Conservation (phyloP, 1,140 invertebrate species). For the Sipha flava region DNA sequence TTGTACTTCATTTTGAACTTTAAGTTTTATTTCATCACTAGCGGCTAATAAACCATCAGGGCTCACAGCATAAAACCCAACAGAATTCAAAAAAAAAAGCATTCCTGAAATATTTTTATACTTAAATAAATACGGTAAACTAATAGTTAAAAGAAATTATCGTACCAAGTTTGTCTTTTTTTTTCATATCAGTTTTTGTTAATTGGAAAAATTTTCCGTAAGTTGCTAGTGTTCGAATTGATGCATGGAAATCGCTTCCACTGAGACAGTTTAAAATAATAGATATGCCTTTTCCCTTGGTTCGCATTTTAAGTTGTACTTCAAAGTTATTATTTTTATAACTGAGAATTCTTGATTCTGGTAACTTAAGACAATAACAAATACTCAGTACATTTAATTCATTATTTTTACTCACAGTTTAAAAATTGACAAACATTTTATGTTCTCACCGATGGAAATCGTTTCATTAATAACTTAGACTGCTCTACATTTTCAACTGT, state of each 20-base stretch:
- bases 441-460: background rate
- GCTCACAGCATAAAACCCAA: background rate
- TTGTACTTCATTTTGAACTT: conserved; percentile 6
- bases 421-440: background rate
- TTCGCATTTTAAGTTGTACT: background rate
- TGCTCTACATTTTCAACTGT: conserved; percentile 41
- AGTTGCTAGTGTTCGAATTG: background rate
- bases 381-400: background rate
- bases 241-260: background rate
- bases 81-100: background rate
- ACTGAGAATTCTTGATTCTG: background rate
- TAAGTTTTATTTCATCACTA: background rate
- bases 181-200: background rate
- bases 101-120: background rate
- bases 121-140: background rate
- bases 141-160: background rate
- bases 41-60: background rate
- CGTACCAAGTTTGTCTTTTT: background rate
- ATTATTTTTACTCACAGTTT: background rate
- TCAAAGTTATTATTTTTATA: background rate
- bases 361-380: background rate
- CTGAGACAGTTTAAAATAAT: conserved; percentile 28
- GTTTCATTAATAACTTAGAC: background rate
- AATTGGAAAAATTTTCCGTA: background rate
- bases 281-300: conserved; percentile 27